A percentile compares a stretch with the other conserved stretches of the same genome.
Evolutionary conservation across 1,140 invertebrate species (phyloP).

Genomic region (Heliconius hewitsoni): DNA sequence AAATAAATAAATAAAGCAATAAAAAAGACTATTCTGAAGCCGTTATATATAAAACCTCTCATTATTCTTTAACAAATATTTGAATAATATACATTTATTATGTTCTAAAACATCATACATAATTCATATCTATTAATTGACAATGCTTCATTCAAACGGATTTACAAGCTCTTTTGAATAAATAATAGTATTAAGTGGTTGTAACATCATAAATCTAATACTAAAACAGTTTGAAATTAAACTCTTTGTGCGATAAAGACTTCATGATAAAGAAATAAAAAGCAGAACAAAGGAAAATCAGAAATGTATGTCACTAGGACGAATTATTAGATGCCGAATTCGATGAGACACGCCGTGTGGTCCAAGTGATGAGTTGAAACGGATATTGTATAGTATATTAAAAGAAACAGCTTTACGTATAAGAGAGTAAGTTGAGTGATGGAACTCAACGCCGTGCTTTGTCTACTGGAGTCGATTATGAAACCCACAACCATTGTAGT

Average conservation of each 20-base stretch:
- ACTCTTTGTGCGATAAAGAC: conserved; percentile 2
- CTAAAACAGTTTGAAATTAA: not conserved
- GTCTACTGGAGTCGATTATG: no score
- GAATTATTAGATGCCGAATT: conserved; percentile 46
- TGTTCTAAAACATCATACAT: not conserved
- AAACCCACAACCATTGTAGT: no score
- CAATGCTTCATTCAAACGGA: conserved; percentile 10
- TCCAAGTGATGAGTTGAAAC: conserved; percentile 7
- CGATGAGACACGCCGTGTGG: conserved; percentile 31
- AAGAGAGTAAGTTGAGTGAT: no score
- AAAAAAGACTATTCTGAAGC: no score
- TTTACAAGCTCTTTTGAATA: conserved; percentile 1
- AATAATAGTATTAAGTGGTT: conserved; percentile 1
- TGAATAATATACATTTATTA: not conserved
- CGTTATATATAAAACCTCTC: no score
- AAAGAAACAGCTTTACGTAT: not conserved
- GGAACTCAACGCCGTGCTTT: no score
- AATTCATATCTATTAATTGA: not conserved
- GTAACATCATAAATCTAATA: not conserved
- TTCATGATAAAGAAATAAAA: conserved; percentile 3
- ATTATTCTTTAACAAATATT: no score
- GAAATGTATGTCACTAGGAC: conserved; percentile 36
- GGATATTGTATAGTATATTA: not conserved
- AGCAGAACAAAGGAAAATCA: conserved; percentile 31
- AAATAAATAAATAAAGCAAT: no score